A percentile compares a stretch with the other conserved stretches of the same genome.
Conservation (phyloP, 1,140 invertebrate genomes). For the Pentalonia nigronervosa region DNA sequence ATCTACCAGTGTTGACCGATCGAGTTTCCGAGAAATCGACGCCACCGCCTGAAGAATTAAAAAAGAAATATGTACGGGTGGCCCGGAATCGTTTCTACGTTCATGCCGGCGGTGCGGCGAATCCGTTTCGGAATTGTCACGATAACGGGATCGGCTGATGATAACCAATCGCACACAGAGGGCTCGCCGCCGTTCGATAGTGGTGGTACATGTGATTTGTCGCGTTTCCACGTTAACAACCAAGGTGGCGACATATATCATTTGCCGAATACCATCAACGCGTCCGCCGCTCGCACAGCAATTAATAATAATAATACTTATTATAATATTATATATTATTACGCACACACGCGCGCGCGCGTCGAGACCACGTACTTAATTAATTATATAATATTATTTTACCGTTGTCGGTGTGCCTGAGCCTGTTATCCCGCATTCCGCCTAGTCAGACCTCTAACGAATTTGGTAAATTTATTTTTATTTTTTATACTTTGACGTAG, state of each 20-base stretch:
- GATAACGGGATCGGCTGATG: slow-evolving; percentile 19
- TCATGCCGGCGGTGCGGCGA: not conserved
- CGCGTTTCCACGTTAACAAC: slow-evolving; percentile 36
- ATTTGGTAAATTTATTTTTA: slow-evolving; percentile 9
- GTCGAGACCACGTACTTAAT: not conserved
- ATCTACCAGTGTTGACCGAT: slow-evolving; percentile 25
- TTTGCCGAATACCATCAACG: not conserved
- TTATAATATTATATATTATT: not conserved
- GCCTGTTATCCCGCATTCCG: not conserved
- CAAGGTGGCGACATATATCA: not conserved
- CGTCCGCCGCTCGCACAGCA: not conserved
- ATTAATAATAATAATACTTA: not conserved
- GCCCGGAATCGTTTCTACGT: not conserved
- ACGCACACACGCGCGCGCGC: not conserved
- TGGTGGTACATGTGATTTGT: slow-evolving; percentile 22
- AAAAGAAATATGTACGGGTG: not conserved
- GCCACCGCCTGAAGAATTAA: not conserved
- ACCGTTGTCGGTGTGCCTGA: not conserved
- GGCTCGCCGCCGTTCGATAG: not conserved
- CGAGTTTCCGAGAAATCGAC: not conserved
- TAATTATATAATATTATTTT: not conserved
- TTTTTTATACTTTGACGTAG: not conserved
- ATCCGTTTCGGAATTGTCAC: not conserved
- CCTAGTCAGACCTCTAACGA: not conserved
- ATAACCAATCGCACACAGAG: slow-evolving; percentile 23